Evolutionary conservation across 2,888 invertebrate genomes (phyloP).

Genomic region (Aporophyla lueneburgensis): DNA sequence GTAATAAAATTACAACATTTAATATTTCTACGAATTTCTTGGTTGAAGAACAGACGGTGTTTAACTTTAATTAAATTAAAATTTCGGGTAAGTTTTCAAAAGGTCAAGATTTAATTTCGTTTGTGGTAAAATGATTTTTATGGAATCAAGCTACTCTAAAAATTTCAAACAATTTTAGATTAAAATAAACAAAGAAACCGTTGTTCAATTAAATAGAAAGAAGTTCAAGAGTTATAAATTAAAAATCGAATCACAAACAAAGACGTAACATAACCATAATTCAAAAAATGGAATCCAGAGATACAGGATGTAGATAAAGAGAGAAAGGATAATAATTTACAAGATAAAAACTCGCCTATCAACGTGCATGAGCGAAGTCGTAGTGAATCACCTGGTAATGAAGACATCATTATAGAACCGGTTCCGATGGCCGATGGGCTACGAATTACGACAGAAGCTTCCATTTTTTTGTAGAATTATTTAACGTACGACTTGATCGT

Average conservation of each 20-base stretch:
- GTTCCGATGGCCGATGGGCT: conserved; percentile 74
- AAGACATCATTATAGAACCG: conserved; percentile 88
- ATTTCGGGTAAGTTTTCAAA: conserved; percentile 48
- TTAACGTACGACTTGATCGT: conserved; percentile 51
- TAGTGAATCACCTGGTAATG: conserved; percentile 86
- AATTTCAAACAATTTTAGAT: not conserved
- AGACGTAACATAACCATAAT: conserved; percentile 25
- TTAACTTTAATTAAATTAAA: conserved; percentile 53
- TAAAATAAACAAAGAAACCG: not conserved
- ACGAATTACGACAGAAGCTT: conserved; percentile 60
- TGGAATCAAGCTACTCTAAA: conserved; percentile 10
- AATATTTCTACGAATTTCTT: conserved; percentile 76
- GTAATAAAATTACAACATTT: conserved; percentile 77
- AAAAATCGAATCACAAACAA: conserved; percentile 26
- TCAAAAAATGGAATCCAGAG: conserved; percentile 44
- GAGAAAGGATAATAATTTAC: conserved; percentile 63
- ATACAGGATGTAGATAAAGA: conserved; percentile 60
- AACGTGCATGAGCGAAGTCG: conserved; percentile 73
- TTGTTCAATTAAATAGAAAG: not conserved
- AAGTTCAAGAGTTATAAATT: conserved; percentile 12
- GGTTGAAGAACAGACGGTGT: conserved; percentile 60
- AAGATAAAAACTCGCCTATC: conserved; percentile 71
- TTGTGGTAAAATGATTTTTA: conserved; percentile 35
- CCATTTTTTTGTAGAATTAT: conserved; percentile 50
- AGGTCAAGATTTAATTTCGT: conserved; percentile 40